Conservation (phyloP, 2,888 invertebrate species). For the Chironomus riparius region DNA sequence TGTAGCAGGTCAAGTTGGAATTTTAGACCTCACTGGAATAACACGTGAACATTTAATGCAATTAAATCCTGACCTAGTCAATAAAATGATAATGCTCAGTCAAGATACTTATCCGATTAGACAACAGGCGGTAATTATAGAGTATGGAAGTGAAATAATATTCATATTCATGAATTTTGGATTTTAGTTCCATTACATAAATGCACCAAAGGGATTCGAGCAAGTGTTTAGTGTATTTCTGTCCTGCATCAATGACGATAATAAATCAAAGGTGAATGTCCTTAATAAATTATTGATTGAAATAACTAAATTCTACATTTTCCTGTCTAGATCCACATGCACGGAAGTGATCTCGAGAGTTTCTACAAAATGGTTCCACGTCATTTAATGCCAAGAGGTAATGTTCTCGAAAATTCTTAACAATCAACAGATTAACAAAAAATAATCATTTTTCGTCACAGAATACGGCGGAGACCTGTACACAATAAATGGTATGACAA, state of each 20-base stretch:
- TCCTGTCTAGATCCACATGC: slow-evolving; percentile 44
- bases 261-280: slow-evolving; percentile 46
- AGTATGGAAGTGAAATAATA: background rate
- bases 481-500: background rate
- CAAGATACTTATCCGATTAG: slow-evolving; percentile 49
- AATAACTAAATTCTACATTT: background rate
- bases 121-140: slow-evolving; percentile 38
- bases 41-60: slow-evolving; percentile 44
- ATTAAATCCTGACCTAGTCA: slow-evolving; percentile 47
- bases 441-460: too few species aligned
- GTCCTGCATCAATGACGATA: slow-evolving; percentile 47
- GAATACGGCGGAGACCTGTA: too few species aligned
- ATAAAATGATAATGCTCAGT: slow-evolving; percentile 44
- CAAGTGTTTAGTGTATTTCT: slow-evolving; percentile 46
- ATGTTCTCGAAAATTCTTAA: background rate
- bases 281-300: background rate
- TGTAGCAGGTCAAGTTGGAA: slow-evolving; percentile 43
- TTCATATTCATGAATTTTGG: background rate
- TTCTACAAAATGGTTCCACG: slow-evolving; percentile 49
- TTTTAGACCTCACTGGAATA: slow-evolving; percentile 46
- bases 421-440: background rate
- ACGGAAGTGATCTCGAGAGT: slow-evolving; percentile 45
- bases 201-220: slow-evolving; percentile 48
- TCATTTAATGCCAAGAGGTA: slow-evolving; percentile 48
- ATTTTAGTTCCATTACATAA: slow-evolving; percentile 43